A percentile compares a stretch with the other conserved stretches of the same genome.
Evolutionary conservation across 1,140 invertebrate species (phyloP).

Genomic region (Drosophila sturtevanti): DNA sequence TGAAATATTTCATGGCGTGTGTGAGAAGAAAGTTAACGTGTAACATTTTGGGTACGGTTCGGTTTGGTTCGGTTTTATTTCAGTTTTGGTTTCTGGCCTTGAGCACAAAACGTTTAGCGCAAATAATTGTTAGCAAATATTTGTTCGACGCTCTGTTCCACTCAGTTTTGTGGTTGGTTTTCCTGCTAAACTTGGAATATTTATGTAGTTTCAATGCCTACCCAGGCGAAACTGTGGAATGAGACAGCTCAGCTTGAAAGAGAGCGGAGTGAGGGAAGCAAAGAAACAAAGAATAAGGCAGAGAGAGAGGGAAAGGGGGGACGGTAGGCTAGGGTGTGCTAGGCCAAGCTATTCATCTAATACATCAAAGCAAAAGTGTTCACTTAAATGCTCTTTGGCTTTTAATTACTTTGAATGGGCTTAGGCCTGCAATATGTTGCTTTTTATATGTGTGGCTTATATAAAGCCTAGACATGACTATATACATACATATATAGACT

Average conservation of each 20-base stretch:
- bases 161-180: conserved; percentile 21
- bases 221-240: conserved; percentile 7
- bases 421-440: conserved; percentile 25
- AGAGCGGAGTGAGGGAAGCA: background rate
- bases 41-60: background rate
- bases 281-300: too few relatives aligned
- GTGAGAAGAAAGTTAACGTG: background rate
- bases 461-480: conserved; percentile 10
- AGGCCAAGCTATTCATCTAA: background rate
- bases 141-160: conserved; percentile 34
- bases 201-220: conserved; percentile 2
- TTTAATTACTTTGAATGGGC: conserved; percentile 45
- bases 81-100: conserved; percentile 5
- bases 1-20: background rate
- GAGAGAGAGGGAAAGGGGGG: background rate
- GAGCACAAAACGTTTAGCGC: conserved; percentile 48
- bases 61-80: background rate
- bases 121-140: conserved; percentile 73
- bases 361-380: conserved; percentile 61
- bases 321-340: background rate
- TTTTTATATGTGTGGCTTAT: conserved; percentile 6
- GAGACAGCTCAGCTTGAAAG: too few relatives aligned
- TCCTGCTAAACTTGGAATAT: conserved; percentile 43
- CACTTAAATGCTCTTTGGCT: conserved; percentile 58
- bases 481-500: conserved; percentile 2